Percentiles rank a stretch among this genome's conserved stretches.
Evolutionary conservation across 2,797 vertebrate genomes (phyloP).

Genomic region (Craterocephalus amniculus): DNA sequence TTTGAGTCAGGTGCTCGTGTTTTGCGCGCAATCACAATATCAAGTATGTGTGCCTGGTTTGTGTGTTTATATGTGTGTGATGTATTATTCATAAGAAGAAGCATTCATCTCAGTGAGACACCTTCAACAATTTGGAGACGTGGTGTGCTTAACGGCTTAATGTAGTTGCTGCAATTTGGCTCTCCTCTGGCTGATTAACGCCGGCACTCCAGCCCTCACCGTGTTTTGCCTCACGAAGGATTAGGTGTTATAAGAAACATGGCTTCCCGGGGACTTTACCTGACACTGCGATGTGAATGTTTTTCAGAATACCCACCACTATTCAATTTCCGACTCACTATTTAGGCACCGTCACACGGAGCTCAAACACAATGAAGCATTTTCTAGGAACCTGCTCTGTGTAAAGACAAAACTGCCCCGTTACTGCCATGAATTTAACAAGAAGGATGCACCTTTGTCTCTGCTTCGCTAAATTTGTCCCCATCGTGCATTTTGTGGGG

Average conservation of each 20-base stretch:
- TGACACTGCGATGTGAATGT: slow-evolving; percentile 60
- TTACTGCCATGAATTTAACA: slow-evolving; percentile 12
- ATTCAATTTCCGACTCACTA: slow-evolving; percentile 42
- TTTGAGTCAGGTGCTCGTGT: slow-evolving; percentile 26
- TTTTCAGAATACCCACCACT: slow-evolving; percentile 41
- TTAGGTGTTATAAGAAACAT: slow-evolving; percentile 72
- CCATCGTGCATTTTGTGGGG: slow-evolving; percentile 55
- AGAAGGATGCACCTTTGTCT: slow-evolving; percentile 30
- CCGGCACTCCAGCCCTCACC: slow-evolving; percentile 64
- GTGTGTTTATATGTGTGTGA: slow-evolving; percentile 54
- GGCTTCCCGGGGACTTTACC: slow-evolving; percentile 64
- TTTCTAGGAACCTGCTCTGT: not conserved
- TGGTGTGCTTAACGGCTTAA: slow-evolving; percentile 82
- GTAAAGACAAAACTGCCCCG: slow-evolving; percentile 5
- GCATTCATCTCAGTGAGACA: slow-evolving; percentile 78
- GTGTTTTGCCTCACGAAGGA: slow-evolving; percentile 63
- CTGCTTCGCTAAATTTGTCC: slow-evolving; percentile 27
- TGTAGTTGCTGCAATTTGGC: slow-evolving; percentile 82
- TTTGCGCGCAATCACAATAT: slow-evolving; percentile 26
- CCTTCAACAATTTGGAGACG: slow-evolving; percentile 82
- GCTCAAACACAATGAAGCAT: slow-evolving; percentile 22
- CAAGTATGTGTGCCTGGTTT: slow-evolving; percentile 45
- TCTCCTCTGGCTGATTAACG: slow-evolving; percentile 83
- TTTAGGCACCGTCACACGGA: slow-evolving; percentile 37
- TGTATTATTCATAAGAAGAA: slow-evolving; percentile 81